Evolutionary conservation across 2,113 vertebrate species (phyloP), one percentile per base, ranked within the genome.

Genomic region (Fregata magnificens): DNA sequence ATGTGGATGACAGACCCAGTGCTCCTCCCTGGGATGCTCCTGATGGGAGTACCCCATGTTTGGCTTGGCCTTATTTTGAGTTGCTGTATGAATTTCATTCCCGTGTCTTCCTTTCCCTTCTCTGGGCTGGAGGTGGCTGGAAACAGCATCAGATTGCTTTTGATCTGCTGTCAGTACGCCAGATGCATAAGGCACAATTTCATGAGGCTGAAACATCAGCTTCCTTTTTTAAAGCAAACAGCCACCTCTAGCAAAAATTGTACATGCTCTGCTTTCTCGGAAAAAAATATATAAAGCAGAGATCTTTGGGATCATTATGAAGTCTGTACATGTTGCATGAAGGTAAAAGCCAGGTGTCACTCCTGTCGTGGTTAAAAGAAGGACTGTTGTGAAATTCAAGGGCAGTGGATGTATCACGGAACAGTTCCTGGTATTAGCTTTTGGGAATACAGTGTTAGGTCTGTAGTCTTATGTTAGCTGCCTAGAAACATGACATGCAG

Each of bases 1-100:
- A 1, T 10, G 18, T 1, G 0, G 12, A 3, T 56, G 38, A 6
- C 52, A 32, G 77, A 50, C 12, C 7, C 36, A 2, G 45, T 2
- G 5, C 69, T 76, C 11, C 59, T 38, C 53, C 42, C 55, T 36
- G n/a, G 53, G 25, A 19, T 52, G 36, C 31, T 66, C 53, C 53
- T 19, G 38, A 5, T 8, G 32, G 49, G 21, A 28, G 7, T 6
- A 3, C 24, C 21, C 42, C 12, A 2, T 2, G 3, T 58, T 15
- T 17, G 28, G 4, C 24, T 59, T 5, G 24, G 1, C 40, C 49
- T 40, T 32, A 13, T 56, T 31, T 36, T 42, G 28, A 55, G 55
- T 19, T 61, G 31, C 66, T 18, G 2, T 2, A 11, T 7, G 42
- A 38, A 44, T 72, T 77, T 15, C 25, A 49, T 72, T 49, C 47